Base-by-base conservation (phyloP, 1,140 invertebrate genomes). In the Mylabris phalerata region DNA sequence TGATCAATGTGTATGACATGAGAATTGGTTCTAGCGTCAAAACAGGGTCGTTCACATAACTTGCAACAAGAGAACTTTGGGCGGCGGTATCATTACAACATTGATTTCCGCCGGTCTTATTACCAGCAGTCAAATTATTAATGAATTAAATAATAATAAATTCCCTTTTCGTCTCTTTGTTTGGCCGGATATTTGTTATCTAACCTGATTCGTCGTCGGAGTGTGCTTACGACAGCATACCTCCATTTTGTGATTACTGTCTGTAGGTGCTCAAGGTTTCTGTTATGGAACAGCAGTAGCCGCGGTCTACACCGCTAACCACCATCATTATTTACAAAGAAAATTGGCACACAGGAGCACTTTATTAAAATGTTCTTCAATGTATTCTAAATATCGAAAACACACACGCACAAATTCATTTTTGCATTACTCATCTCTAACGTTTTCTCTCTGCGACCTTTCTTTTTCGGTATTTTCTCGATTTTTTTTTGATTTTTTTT, bases 211-310 rank as follows among this genome's bases (percentile, higher is more conserved):
- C 61, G 59, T 69, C 61, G 59, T 71, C 63, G 66, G 62, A 60
- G 67, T 68, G 66, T 64, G 60, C 63, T 62, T 63, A 71, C 61
- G 67, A 58, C 67, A 69, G 64, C 67, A 69, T 71, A 61, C 64
- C 66, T 69, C 69, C 69, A 71, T 71, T 64, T 71, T 71, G 69
- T 66, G 69, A 32, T 64, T 65, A 65, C 63, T 64, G 61, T 59
- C 55, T 55, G 58, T 55, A 63, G 59, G 63, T 63, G 64, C 61
- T 50, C 54, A 50, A 58, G 50, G 58, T 63, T 60, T 48, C 59
- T 47, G 46, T 60, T 32, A 32, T 32, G 32, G 32, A 32, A 42
- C 42, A 56, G 61, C 51, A 57, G 55, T 51, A 55, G 57, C 57
- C 54, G 43, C 49, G 56, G 56, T 51, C 54, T 58, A 40, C 50